Conservation (phyloP, 2,888 invertebrate species). For the Morpho achilles region DNA sequence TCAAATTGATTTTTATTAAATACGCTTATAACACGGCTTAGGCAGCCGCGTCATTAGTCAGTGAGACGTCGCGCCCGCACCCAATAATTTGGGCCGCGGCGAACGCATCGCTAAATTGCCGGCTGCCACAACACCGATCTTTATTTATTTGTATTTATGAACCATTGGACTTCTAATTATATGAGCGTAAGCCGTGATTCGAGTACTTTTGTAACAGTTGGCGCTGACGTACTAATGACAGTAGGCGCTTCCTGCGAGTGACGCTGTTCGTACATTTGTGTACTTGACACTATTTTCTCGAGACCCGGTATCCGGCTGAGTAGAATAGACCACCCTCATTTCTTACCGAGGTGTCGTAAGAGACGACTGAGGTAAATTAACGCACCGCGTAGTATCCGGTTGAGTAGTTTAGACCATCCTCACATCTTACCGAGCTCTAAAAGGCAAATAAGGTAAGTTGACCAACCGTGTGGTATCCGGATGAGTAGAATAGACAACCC, state of each 20-base stretch:
- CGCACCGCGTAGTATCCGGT: too few species aligned
- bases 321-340: too few species aligned
- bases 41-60: constrained; percentile 71
- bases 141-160: constrained; percentile 77
- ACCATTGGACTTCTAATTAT: constrained; percentile 71
- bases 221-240: constrained; percentile 76
- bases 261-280: neutral
- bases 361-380: too few species aligned
- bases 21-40: constrained; percentile 57
- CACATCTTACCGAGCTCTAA: too few species aligned
- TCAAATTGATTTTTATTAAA: constrained; percentile 57
- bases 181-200: constrained; percentile 65
- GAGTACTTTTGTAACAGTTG: constrained; percentile 69
- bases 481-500: too few species aligned
- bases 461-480: too few species aligned
- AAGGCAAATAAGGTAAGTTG: too few species aligned
- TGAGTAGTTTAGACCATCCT: too few species aligned
- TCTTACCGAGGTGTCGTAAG: too few species aligned
- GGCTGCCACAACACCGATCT: constrained; percentile 67
- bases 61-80: constrained; percentile 54
- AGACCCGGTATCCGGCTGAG: too few species aligned
- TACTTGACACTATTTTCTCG: too few species aligned
- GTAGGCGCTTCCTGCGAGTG: constrained; percentile 56
- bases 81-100: constrained; percentile 64
- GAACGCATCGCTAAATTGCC: constrained; percentile 65